Base-by-base conservation (phyloP, 2,113 vertebrate genomes). In the Atherinomorus stipes region DNA sequence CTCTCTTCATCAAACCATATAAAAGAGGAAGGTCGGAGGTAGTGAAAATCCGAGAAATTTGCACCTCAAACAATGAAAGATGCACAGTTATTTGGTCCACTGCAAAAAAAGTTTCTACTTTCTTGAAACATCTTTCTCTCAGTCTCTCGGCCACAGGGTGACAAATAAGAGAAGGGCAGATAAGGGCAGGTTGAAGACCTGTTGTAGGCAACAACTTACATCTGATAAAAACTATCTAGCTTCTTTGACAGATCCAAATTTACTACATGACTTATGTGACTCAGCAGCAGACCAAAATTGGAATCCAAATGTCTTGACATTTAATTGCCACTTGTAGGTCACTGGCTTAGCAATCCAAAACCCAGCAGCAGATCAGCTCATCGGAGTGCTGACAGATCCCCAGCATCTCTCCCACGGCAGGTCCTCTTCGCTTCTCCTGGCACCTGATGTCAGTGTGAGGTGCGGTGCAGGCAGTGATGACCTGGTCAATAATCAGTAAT, bases 241-340 rank as follows among this genome's bases (percentile, higher is more conserved):
- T 64, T 80, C 56, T 85, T 83, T 88, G 85, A 84, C 90, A 85
- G 38, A 52, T 83, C 76, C 68, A 78, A 84, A 86, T 90, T 86
- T 83, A 75, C 67, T 34, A 75, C 66, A 76, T 85, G 89, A 90
- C 80, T 90, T 90, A 82, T 85, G 73, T 83, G 89, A 86, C 79
- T 90, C 80, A 79, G 86, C 80, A 81, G 58, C 82, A 71, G 78
- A 83, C 49, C 72, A 82, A 82, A 89, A 90, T 84, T 87, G 87
- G 81, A 91, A 91, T 90, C 88, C 86, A 90, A 92, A 92, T 92
- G 90, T 83, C 91, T 91, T 91, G 91, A 91, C 91, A 92, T 92
- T 92, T 92, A 91, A 89, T 90, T 86, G 88, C 86, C 85, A 90
- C 90, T 89, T 90, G 88, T 84, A 86, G 90, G 91, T 92, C 91